phyloP scores from a whole-genome alignment of 2,113 vertebrate species.

The Odobenus rosmarus region DNA sequence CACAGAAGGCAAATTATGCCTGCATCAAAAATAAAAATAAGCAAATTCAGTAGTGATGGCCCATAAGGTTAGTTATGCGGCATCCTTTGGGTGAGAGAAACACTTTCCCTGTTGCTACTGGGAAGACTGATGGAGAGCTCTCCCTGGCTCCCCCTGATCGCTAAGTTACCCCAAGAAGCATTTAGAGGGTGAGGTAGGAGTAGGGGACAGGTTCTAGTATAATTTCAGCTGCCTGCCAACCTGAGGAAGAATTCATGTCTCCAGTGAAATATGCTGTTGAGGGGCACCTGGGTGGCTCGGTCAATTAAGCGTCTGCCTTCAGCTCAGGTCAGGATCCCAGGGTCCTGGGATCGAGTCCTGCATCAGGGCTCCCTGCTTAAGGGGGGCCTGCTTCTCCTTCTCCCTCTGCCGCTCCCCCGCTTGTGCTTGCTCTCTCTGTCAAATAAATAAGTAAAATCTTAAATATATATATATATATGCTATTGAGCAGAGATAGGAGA shows the following conservation, averaged over 20 bases:
- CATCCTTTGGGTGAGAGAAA: not conserved
- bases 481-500: not conserved
- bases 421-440: no score
- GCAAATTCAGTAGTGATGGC: not conserved
- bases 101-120: not conserved
- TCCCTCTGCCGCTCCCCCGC: no score
- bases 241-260: not conserved
- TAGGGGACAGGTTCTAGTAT: not conserved
- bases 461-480: no score
- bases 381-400: no score
- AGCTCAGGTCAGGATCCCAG: no score
- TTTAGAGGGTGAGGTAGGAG: not conserved
- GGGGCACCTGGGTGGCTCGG: no score
- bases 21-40: slow-evolving; percentile 25
- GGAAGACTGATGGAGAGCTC: not conserved
- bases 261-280: not conserved
- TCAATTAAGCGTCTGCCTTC: no score
- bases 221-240: not conserved
- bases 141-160: not conserved
- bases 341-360: no score
- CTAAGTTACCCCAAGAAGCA: not conserved
- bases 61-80: not conserved
- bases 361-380: no score
- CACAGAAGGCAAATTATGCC: not conserved
- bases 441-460: no score